Evolutionary conservation across 2,888 invertebrate species (phyloP), one percentile per base, ranked within the genome.

Genomic region (Drosophila antonietae): DNA sequence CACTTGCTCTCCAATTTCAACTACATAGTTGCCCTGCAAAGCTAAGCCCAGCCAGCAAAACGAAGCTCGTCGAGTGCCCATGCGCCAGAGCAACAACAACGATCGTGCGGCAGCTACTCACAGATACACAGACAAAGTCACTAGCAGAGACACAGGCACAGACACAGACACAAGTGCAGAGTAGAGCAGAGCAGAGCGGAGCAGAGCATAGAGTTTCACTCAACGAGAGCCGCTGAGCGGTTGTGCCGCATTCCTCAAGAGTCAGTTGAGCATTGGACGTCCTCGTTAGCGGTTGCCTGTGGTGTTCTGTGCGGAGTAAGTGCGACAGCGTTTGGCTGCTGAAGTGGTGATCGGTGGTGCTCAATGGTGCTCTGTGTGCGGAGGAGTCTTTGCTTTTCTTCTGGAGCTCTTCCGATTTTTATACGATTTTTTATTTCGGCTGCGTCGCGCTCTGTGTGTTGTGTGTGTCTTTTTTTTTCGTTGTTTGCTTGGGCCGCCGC

Each of bases 231-330:
- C 44, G 80, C 61, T 67, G 76, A 73, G 78, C 74, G 44, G 66
- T 69, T 71, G 70, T 35, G 62, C 47, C 73, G 73, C 76, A 86
- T 83, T 86, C 83, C 75, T 64, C 68, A 78, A 78, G 76, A 82
- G 75, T 90, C 84, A 91, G 91, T 91, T 90, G 91, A 91, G 90
- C 81, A 83, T 89, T 90, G 91, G 87, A 91, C 91, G 90, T 91
- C 91, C 89, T 91, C 91, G 84, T 84, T 89, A 88, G 78, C 90
- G 91, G 91, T 91, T 89, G 84, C 81, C 87, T 81, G 76, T 70
- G 73, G 81, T 83, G 74, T 84, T 82, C 69, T 80, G 78, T 75
- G 75, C 73, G 80, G 77, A 78, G 75, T 78, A 75, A 71, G 78
- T 68, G 68, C 55, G 55, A 23, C 46, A 57, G 44, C 60, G 18